Evolutionary conservation across 2,113 vertebrate genomes (phyloP).

Genomic region (Onychorhynchus coronatus): DNA sequence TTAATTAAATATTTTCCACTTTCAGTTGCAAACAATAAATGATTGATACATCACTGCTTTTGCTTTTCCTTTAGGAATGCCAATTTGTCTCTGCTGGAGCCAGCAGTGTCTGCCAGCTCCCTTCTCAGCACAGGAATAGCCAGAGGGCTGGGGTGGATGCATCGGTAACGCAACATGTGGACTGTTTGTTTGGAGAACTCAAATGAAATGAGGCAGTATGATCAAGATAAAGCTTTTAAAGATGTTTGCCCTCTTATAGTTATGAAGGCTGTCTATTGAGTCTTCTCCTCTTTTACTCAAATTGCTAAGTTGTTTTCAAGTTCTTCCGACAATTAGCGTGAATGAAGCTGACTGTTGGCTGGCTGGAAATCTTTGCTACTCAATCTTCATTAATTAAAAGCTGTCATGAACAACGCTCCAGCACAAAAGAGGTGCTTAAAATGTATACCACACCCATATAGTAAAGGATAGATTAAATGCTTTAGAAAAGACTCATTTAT

Average conservation of each 20-base stretch:
- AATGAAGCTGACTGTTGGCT: conserved; percentile 2
- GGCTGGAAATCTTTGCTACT: background rate
- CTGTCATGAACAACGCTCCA: background rate
- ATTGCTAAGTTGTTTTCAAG: conserved; percentile 45
- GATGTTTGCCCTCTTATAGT: conserved; percentile 37
- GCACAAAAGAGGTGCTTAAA: background rate
- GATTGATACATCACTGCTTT: rapidly evolving
- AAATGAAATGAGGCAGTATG: background rate
- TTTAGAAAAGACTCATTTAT: background rate
- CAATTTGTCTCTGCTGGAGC: background rate
- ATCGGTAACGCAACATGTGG: background rate
- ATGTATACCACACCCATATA: background rate
- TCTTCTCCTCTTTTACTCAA: conserved; percentile 48
- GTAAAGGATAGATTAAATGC: background rate
- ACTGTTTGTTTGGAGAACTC: conserved; percentile 17
- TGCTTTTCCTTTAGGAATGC: background rate
- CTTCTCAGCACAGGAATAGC: background rate
- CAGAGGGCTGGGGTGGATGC: background rate
- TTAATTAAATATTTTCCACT: background rate
- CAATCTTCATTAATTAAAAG: background rate
- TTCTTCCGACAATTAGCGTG: conserved; percentile 10
- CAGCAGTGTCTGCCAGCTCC: background rate
- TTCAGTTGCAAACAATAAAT: background rate
- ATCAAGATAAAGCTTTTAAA: conserved; percentile 48
- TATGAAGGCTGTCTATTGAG: conserved; percentile 15